Evolutionary conservation across 2,113 vertebrate species (phyloP), one percentile per base, ranked within the genome.

Genomic region (Dendropsophus ebraccatus): DNA sequence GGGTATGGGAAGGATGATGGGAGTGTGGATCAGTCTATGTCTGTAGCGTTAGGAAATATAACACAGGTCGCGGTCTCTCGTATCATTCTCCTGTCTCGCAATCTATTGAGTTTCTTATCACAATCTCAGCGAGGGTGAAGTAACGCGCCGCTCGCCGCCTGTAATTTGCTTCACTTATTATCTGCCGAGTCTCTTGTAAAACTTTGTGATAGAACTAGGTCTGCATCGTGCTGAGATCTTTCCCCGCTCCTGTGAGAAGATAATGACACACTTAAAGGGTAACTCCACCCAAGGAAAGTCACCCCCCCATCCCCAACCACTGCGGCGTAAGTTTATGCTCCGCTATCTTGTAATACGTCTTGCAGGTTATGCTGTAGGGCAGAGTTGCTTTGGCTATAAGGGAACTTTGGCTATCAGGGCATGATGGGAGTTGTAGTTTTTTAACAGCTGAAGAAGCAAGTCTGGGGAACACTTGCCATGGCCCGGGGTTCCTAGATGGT

Each of bases 101-200:
- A 35, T 41, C 8, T 37, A 70, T 70, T 70, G 67, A 41, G 35
- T 70, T 70, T 70, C 67, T 70, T 70, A 70, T 70, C 67, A 70
- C 67, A 70, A 70, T 70, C 67, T 41, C 67, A 70, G 67, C 67
- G 14, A 21, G 67, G 67, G 67, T 21, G 67, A 37, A 23, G 67
- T 7, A 8, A 10, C 16, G 0, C 0, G 2, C 16, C 35, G 35
- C 67, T 69, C 67, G 35, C 67, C 35, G 67, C 67, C 67, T 41
- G 67, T 70, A 30, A 70, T 70, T 70, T 70, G 67, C 67, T 70
- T 9, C 67, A 41, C 67, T 70, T 70, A 70, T 70, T 70, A 70
- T 70, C 67, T 23, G 32, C 67, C 35, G 4, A 41, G 67, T 70
- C 67, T 70, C 32, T 23, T 41, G 35, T 70, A 70, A 70, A 70